These are phyloP conservation scores for Meteorus cinctellus DNA, from an alignment of 2,888 invertebrate species.

Conservation along the genomic window DNA sequence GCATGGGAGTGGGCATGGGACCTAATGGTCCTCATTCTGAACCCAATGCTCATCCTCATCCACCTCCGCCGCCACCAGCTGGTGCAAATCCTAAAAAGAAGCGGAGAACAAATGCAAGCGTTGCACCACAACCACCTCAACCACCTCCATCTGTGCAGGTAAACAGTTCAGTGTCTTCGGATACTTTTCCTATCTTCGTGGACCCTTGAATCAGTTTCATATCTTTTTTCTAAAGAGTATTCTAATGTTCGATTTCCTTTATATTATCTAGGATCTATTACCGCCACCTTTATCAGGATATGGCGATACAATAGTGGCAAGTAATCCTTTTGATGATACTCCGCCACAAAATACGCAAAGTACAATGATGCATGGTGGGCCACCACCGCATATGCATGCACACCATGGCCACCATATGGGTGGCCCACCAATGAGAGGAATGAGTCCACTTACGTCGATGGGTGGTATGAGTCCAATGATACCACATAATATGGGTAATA, in stretches of 20 bases:
- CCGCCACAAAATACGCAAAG: slow-evolving; percentile 76
- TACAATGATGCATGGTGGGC: slow-evolving; percentile 75
- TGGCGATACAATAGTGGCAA: slow-evolving; percentile 94
- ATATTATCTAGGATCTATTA: slow-evolving; percentile 80
- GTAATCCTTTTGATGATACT: slow-evolving; percentile 95
- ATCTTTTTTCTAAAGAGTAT: not conserved
- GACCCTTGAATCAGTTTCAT: too few relatives aligned
- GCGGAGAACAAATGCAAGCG: slow-evolving; percentile 84
- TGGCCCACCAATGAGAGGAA: slow-evolving; percentile 80
- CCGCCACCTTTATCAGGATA: slow-evolving; percentile 91
- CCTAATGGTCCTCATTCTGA: slow-evolving; percentile 81
- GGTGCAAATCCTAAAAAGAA: slow-evolving; percentile 92
- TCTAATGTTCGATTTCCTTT: not conserved
- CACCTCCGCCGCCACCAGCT: slow-evolving; percentile 82
- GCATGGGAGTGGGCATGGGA: slow-evolving; percentile 74
- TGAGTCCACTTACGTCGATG: slow-evolving; percentile 76
- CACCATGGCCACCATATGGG: slow-evolving; percentile 79
- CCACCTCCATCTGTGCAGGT: slow-evolving; percentile 80
- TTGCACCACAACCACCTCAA: slow-evolving; percentile 80
- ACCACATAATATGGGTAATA: slow-evolving; percentile 71
- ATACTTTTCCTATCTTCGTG: too few relatives aligned
- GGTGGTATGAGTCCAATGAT: slow-evolving; percentile 73
- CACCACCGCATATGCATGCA: slow-evolving; percentile 72
- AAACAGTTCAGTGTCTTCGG: slow-evolving; percentile 26
- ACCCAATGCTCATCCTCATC: slow-evolving; percentile 80